Evolutionary conservation across 2,113 vertebrate species (phyloP), one percentile per base, ranked within the genome.

Genomic region (Excalfactoria chinensis): DNA sequence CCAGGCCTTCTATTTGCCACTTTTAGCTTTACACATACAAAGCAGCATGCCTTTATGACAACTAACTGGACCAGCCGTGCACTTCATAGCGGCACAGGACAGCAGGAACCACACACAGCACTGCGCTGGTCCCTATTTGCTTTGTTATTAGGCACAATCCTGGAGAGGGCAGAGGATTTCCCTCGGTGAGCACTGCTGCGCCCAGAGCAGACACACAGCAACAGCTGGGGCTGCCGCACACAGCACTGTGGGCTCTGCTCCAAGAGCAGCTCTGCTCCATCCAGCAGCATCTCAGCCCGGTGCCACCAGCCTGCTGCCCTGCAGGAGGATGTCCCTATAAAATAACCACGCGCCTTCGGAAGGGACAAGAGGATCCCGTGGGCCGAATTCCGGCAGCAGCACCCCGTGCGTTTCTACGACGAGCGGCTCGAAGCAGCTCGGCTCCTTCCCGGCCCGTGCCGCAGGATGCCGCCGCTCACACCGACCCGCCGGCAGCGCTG

Each of bases 391-490:
- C 53, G 28, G 37, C 30, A 68, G 49, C 2, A 21, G 43, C 15
- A 5, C 10, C 20, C 3, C 0, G 1, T 0, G 1, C 13, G 19
- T 34, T 72, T 46, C 28, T 59, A 76, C 51, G 37, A 15, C 4
- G 14, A 13, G 18, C 73, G 22, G 8, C 6, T n/a, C 68, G 59
- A 49, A 62, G 11, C 4, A 75, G 4, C 23, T 72, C 26, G 37
- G 11, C 18, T 64, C 37, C 81, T 85, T 28, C 43, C 20, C 59
- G 7, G 78, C 3, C 44, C 22, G 13, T 1, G 17, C 72, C 23
- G 76, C 6, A 28, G 30, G 25, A 83, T 9, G 43, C 11, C 75
- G 73, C 37, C 12, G 22, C 56, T 74, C 43, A 56, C 30, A 80
- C 5, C 8, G 37, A 93, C 28, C 49, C 78, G 75, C 48, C 11